Base-by-base conservation (phyloP, 2,113 vertebrate genomes). In the Pelecanus crispus region DNA sequence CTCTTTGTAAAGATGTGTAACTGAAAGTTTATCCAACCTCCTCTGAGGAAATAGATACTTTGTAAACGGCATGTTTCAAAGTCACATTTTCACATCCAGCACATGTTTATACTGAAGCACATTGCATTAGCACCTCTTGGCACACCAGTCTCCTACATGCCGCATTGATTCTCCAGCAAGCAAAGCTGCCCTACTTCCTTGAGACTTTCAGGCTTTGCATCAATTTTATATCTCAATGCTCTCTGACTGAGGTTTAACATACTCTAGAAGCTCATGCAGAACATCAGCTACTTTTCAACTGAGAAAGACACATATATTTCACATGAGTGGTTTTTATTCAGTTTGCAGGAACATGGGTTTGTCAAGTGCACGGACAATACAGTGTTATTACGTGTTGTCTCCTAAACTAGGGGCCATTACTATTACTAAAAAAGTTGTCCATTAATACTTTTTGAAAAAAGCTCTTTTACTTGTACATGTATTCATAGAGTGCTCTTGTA, bases 131-230 rank as follows among this genome's bases (percentile, higher is more conserved):
- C 56, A 90, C 3, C 58, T 40, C 49, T 8, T 52, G 61, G 52
- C 56, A 84, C 52, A 61, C 29, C 19, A 44, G 28, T 11, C 26
- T 79, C 47, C 7, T 24, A 28, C 2, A 6, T 2, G 58, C 32
- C 61, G 62, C 58, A 44, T 3, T 0, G 0, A 63, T 47, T 71
- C 82, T 61, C 15, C 0, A 0, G 61, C 61, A 40, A 81, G 38
- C 49, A 32, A 31, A 85, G 78, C n/a, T 86, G 53, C 21, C 13
- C 44, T 59, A 6, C n/a, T 81, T 91, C 29, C 47, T 63, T 40
- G 11, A 65, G 34, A 65, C 40, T 68, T 73, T 4, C 2, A 77
- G 59, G 34, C 28, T 92, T 80, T 81, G 45, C 59, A 73, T 53
- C 55, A 52, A 4, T 81, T 88, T 86, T 45, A 66, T 3, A 86